Evolutionary conservation across 2,888 invertebrate species (phyloP).

Genomic region (Sinohyriopsis cumingii): DNA sequence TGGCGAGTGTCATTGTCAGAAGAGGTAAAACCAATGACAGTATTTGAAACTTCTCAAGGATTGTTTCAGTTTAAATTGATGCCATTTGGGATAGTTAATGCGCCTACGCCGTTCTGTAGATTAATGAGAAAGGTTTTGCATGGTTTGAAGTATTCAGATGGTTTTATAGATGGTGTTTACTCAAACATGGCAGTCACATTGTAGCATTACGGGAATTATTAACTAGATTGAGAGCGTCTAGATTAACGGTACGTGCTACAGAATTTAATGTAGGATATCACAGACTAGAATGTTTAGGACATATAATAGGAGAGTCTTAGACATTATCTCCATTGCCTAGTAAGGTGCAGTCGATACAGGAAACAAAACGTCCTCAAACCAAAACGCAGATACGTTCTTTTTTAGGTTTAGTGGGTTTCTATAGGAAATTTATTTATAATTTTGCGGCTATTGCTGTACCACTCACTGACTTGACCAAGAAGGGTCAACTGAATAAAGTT

Average conservation of each 20-base stretch:
- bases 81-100: not conserved
- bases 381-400: constrained; percentile 10
- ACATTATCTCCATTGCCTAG: too few relatives aligned
- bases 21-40: constrained; percentile 1
- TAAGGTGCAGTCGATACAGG: too few relatives aligned
- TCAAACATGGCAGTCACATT: too few relatives aligned
- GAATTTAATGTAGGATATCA: too few relatives aligned
- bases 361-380: too few relatives aligned
- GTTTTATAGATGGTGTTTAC: not conserved
- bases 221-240: too few relatives aligned
- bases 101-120: not conserved
- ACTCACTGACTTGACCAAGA: constrained; percentile 32
- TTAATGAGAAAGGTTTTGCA: constrained; percentile 7
- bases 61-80: constrained; percentile 6
- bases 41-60: constrained; percentile 7
- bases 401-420: constrained; percentile 7
- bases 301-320: too few relatives aligned
- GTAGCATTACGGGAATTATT: too few relatives aligned
- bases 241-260: too few relatives aligned
- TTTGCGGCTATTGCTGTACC: constrained; percentile 12
- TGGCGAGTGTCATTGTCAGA: constrained; percentile 10
- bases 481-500: constrained; percentile 21
- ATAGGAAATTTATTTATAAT: constrained; percentile 6
- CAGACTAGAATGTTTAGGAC: too few relatives aligned
- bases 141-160: too few relatives aligned